Evolutionary conservation across 2,888 invertebrate species (phyloP).

Genomic region (Polydrusus tereticollis): DNA sequence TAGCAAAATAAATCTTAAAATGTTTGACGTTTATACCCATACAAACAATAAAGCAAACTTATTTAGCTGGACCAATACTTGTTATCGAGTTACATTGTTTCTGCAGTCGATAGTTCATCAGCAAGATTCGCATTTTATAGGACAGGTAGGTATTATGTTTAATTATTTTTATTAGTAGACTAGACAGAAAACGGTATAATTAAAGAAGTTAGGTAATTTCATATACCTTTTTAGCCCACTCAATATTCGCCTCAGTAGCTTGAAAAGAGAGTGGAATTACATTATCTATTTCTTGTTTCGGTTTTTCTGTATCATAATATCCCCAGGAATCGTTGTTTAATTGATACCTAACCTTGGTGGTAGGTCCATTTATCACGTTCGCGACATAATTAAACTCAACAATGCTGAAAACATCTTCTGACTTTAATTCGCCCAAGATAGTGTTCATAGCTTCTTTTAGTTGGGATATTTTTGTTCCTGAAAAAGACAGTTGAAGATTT

Average conservation of each 20-base stretch:
- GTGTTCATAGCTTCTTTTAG: slow-evolving; percentile 77
- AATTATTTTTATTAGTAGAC: no score
- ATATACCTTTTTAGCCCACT: slow-evolving; percentile 69
- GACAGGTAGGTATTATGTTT: no score
- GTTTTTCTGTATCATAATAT: slow-evolving; percentile 1
- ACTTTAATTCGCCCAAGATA: slow-evolving; percentile 75
- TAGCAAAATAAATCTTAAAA: no score
- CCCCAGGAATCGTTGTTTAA: slow-evolving; percentile 50
- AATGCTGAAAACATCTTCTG: slow-evolving; percentile 77
- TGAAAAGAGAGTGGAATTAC: slow-evolving; percentile 68
- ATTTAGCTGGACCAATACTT: no score
- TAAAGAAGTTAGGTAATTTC: no score
- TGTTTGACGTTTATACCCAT: no score
- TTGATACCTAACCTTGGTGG: slow-evolving; percentile 62
- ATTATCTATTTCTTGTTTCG: not conserved
- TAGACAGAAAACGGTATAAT: no score
- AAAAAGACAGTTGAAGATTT: not conserved
- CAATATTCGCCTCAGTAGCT: slow-evolving; percentile 71
- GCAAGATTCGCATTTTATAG: no score
- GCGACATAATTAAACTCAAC: slow-evolving; percentile 75
- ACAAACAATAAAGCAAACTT: no score
- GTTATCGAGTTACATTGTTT: no score
- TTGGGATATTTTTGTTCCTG: slow-evolving; percentile 74
- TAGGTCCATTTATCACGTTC: slow-evolving; percentile 69
- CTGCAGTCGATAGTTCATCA: no score